Evolutionary conservation across 2,888 invertebrate species (phyloP).

Genomic region (Drosophila putrida): DNA sequence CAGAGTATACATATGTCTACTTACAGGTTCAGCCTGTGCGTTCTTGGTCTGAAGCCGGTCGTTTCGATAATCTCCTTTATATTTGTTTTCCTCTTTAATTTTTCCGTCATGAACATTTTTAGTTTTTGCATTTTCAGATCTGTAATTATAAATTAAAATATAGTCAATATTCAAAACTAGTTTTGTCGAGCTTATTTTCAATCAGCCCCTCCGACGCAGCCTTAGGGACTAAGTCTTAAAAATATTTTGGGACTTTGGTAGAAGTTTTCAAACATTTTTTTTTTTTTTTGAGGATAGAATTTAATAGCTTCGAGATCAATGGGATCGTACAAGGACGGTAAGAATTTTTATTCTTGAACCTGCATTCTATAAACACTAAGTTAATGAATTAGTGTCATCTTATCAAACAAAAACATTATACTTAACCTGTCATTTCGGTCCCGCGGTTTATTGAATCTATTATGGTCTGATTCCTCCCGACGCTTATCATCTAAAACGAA

Average conservation of each 20-base stretch:
- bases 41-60: slow-evolving; percentile 89
- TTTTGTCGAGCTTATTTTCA: too few species aligned
- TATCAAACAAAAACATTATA: neutral
- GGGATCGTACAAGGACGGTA: too few species aligned
- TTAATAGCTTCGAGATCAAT: too few species aligned
- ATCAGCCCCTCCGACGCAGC: too few species aligned
- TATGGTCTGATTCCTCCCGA: slow-evolving; percentile 69
- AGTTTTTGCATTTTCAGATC: slow-evolving; percentile 53
- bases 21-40: slow-evolving; percentile 89
- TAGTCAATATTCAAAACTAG: neutral
- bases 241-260: too few species aligned
- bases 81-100: slow-evolving; percentile 83
- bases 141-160: slow-evolving; percentile 16
- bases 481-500: slow-evolving; percentile 70
- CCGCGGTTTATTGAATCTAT: slow-evolving; percentile 67
- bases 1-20: too few species aligned
- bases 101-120: slow-evolving; percentile 54
- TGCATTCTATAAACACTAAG: too few species aligned
- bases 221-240: too few species aligned
- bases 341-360: too few species aligned
- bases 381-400: neutral
- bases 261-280: too few species aligned
- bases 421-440: slow-evolving; percentile 69
- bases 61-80: slow-evolving; percentile 80
- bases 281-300: too few species aligned